Percentiles rank a stretch among this genome's conserved stretches.
These are phyloP conservation scores for Erinaceus europaeus DNA, from an alignment of 2,113 vertebrate genomes.

Conservation along the genomic window DNA sequence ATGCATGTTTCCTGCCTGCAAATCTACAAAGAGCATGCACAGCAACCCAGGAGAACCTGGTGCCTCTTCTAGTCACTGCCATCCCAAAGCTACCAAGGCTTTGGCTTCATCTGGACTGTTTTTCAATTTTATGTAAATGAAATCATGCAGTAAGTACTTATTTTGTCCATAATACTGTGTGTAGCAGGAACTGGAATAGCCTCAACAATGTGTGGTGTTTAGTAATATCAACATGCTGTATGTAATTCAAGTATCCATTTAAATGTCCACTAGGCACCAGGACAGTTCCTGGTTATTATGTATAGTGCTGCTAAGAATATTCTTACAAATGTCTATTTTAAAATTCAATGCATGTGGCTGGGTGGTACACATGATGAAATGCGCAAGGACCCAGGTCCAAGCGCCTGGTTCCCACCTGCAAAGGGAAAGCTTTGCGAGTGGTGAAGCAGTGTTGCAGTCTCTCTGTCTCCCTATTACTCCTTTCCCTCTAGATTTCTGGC, in stretches of 20 bases:
- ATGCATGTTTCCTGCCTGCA: too few relatives aligned
- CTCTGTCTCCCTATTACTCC: too few relatives aligned
- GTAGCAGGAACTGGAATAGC: not conserved
- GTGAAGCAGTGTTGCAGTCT: too few relatives aligned
- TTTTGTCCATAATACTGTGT: not conserved
- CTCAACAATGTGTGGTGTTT: not conserved
- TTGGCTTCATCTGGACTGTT: not conserved
- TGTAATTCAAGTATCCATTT: not conserved
- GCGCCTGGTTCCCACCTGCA: too few relatives aligned
- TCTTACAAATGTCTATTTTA: too few relatives aligned
- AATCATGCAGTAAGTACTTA: not conserved
- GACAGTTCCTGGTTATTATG: not conserved
- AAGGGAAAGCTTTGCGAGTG: too few relatives aligned
- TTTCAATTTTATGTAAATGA: not conserved
- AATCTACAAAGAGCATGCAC: not conserved
- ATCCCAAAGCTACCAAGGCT: not conserved
- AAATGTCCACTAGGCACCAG: not conserved
- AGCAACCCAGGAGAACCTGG: not conserved
- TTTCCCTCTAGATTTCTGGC: too few relatives aligned
- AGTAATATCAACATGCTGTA: not conserved
- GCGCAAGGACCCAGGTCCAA: too few relatives aligned
- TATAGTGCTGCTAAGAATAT: not conserved
- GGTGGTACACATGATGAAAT: too few relatives aligned
- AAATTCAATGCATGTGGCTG: too few relatives aligned
- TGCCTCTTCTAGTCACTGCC: not conserved